Evolutionary conservation across 2,797 vertebrate genomes (phyloP).

Genomic region (Platyrinchus mystaceus): DNA sequence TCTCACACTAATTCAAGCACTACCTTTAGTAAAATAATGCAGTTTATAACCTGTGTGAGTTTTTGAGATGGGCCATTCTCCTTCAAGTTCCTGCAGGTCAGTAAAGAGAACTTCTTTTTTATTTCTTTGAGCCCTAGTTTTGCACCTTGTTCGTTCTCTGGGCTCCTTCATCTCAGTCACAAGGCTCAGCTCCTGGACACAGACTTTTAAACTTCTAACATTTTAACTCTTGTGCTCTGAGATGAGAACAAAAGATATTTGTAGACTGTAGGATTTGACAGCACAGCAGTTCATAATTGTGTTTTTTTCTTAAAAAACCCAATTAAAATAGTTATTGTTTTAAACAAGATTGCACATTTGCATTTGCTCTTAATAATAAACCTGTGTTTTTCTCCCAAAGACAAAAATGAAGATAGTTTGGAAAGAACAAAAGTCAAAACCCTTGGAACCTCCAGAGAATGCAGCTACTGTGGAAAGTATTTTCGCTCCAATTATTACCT

Average conservation of each 20-base stretch:
- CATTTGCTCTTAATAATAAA: not conserved
- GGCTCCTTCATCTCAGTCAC: not conserved
- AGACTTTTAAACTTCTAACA: not conserved
- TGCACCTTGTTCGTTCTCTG: not conserved
- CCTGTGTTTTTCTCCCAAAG: conserved; percentile 59
- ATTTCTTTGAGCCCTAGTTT: not conserved
- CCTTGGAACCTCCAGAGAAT: conserved; percentile 86
- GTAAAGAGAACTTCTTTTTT: not conserved
- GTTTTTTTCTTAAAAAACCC: not conserved
- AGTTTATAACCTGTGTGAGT: not conserved
- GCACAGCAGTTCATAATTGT: not conserved
- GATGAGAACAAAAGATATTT: not conserved
- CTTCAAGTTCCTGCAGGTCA: not conserved
- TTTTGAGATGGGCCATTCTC: not conserved
- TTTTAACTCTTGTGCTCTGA: not conserved
- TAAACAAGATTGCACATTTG: not conserved
- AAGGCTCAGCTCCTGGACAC: not conserved
- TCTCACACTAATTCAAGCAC: not conserved
- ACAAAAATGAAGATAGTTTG: conserved; percentile 84
- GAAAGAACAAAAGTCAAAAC: conserved; percentile 86
- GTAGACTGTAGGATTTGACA: not conserved
- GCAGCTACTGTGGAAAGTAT: conserved; percentile 93
- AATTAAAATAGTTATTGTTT: not conserved
- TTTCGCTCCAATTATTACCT: conserved; percentile 99
- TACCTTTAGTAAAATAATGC: not conserved